phyloP scores from a whole-genome alignment of 2,888 invertebrate genomes.

The Orthosia cruda region DNA sequence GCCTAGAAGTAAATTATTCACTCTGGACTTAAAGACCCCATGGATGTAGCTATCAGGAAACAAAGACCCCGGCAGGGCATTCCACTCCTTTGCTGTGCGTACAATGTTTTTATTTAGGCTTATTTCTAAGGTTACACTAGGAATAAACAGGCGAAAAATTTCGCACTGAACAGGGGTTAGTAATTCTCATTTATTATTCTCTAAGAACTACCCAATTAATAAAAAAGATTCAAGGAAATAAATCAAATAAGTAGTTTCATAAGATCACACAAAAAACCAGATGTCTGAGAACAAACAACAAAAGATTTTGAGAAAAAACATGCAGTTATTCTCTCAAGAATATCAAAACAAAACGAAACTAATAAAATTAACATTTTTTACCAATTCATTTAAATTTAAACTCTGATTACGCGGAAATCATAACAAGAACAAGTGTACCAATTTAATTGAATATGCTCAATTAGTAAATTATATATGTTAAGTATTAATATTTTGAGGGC shows the following conservation, averaged over 20 bases:
- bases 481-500: constrained; percentile 19
- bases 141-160: neutral
- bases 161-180: neutral
- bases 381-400: constrained; percentile 16
- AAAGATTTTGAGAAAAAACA: constrained; percentile 5
- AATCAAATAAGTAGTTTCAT: neutral
- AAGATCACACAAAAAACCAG: constrained; percentile 12
- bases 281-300: constrained; percentile 14
- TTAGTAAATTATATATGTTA: constrained; percentile 25
- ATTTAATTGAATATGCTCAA: constrained; percentile 37
- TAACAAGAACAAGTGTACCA: constrained; percentile 24
- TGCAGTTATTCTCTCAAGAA: neutral
- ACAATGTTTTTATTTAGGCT: no score
- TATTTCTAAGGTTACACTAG: no score
- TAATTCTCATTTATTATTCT: neutral
- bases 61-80: no score
- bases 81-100: no score
- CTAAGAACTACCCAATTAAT: neutral
- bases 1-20: no score
- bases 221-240: neutral
- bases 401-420: constrained; percentile 49
- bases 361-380: constrained; percentile 33
- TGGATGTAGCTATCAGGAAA: no score
- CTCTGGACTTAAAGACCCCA: no score
- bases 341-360: constrained; percentile 8